phyloP scores from a whole-genome alignment of 2,888 invertebrate genomes.

The Leptopilina drosophilae region DNA sequence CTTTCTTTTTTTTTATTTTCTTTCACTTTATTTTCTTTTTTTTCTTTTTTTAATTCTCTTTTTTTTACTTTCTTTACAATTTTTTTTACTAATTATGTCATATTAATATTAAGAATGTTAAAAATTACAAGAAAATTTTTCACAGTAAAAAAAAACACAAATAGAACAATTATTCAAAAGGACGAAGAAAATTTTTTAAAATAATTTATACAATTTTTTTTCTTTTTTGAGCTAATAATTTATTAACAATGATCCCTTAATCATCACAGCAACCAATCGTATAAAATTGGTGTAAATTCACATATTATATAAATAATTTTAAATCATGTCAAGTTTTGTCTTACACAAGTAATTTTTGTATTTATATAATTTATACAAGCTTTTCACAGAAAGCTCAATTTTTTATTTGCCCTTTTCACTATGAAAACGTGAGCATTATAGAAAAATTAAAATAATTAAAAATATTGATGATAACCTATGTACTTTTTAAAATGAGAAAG shows the following conservation, averaged over 20 bases:
- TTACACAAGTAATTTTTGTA: conserved; percentile 23
- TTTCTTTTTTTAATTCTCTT: too few relatives aligned
- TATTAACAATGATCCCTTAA: conserved; percentile 44
- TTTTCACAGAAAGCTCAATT: conserved; percentile 34
- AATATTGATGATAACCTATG: not conserved
- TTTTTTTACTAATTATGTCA: too few relatives aligned
- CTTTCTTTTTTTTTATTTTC: too few relatives aligned
- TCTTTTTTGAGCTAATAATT: conserved; percentile 35
- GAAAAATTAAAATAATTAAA: not conserved
- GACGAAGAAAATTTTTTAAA: not conserved
- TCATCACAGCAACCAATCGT: conserved; percentile 42
- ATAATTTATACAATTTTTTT: not conserved
- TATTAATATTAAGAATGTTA: too few relatives aligned
- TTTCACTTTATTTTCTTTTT: too few relatives aligned
- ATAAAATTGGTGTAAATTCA: conserved; percentile 41
- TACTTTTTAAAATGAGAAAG: too few relatives aligned
- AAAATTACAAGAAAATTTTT: too few relatives aligned
- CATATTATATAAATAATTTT: conserved; percentile 40
- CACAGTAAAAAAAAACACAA: too few relatives aligned
- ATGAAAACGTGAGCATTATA: conserved; percentile 19
- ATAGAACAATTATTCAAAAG: not conserved
- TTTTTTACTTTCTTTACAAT: too few relatives aligned
- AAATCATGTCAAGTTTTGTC: conserved; percentile 9
- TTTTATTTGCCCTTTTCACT: conserved; percentile 40
- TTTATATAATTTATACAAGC: conserved; percentile 52